phyloP scores from a whole-genome alignment of 2,888 invertebrate genomes.

The Cephus spinipes region DNA sequence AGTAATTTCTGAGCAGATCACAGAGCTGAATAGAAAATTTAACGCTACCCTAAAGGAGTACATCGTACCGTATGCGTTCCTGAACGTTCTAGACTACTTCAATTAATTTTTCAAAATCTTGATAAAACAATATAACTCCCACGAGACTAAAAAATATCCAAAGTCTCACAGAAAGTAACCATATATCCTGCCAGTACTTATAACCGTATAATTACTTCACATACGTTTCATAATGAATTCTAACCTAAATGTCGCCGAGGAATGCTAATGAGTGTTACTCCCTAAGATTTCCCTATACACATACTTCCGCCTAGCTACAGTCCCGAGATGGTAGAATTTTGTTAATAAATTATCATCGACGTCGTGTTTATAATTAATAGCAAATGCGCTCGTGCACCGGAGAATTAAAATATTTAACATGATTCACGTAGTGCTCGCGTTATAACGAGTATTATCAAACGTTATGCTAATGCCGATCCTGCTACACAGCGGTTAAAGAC shows the following conservation, averaged over 20 bases:
- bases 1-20: neutral
- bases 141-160: neutral
- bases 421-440: neutral
- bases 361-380: neutral
- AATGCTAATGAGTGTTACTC: neutral
- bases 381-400: neutral
- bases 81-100: neutral
- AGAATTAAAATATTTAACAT: neutral
- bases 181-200: neutral
- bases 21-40: neutral
- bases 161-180: neutral
- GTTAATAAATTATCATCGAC: neutral
- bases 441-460: neutral
- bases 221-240: neutral
- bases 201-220: neutral
- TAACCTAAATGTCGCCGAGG: neutral
- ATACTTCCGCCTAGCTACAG: neutral
- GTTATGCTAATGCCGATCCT: neutral
- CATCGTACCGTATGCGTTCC: neutral
- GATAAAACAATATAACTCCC: neutral
- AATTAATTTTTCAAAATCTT: neutral
- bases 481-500: neutral
- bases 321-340: neutral
- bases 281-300: neutral
- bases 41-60: neutral